These are phyloP conservation scores for Gonocerus acuteangulatus DNA, from an alignment of 2,888 invertebrate genomes.

Conservation along the genomic window DNA sequence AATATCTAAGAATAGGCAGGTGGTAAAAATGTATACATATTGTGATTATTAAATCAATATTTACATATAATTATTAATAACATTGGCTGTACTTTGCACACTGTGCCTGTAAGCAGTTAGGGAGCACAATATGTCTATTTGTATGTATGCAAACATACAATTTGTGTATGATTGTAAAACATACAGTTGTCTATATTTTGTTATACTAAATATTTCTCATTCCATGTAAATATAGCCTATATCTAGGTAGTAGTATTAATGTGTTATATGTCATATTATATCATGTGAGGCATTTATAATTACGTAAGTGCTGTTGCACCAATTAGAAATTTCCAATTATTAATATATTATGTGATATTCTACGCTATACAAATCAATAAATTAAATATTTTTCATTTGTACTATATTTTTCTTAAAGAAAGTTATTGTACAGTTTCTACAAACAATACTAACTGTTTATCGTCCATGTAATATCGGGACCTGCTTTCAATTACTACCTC, in stretches of 20 bases:
- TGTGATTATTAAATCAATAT: background rate
- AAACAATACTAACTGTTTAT: background rate
- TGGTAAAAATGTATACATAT: too few species aligned
- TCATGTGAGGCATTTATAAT: slow-evolving; percentile 18
- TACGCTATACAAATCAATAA: slow-evolving; percentile 13
- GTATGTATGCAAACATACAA: too few species aligned
- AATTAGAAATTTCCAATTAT: slow-evolving; percentile 20
- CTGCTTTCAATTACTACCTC: background rate
- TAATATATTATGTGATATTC: slow-evolving; percentile 17
- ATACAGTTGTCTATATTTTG: background rate
- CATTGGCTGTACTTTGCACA: slow-evolving; percentile 1
- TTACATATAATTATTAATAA: background rate
- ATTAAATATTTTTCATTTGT: slow-evolving; percentile 18
- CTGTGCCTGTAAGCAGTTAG: slow-evolving; percentile 14
- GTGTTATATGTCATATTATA: slow-evolving; percentile 2
- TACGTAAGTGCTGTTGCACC: slow-evolving; percentile 20
- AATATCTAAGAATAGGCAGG: too few species aligned
- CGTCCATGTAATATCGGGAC: background rate
- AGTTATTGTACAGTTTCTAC: slow-evolving; percentile 6
- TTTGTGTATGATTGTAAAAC: too few species aligned
- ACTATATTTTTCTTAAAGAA: slow-evolving; percentile 21
- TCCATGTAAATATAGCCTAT: background rate
- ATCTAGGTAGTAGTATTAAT: background rate
- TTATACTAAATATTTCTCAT: slow-evolving; percentile 6
- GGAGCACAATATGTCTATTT: slow-evolving; percentile 6